These are phyloP conservation scores for Tetranychus piercei DNA, from an alignment of 2,888 invertebrate genomes.

Conservation along the genomic window DNA sequence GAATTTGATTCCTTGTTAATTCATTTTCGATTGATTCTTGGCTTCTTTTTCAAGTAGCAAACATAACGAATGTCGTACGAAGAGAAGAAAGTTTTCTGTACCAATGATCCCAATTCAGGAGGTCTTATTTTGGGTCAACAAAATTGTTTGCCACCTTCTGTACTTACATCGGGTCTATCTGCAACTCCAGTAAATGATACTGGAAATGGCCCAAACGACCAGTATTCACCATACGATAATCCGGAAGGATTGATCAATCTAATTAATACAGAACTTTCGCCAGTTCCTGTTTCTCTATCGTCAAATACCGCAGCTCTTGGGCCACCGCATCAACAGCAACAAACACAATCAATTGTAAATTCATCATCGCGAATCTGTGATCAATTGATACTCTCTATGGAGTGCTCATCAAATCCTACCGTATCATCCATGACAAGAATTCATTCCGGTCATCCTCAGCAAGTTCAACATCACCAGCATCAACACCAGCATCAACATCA, in stretches of 20 bases:
- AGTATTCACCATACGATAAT: neutral
- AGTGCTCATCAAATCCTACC: constrained; percentile 8
- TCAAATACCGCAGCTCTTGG: neutral
- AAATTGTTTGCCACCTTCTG: neutral
- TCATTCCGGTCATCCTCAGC: neutral
- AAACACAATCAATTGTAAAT: neutral
- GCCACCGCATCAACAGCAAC: neutral
- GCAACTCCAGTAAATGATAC: neutral
- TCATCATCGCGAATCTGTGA: constrained; percentile 23
- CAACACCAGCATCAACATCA: neutral
- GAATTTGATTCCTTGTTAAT: too few relatives aligned
- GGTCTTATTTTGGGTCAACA: neutral
- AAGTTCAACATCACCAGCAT: neutral
- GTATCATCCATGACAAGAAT: neutral
- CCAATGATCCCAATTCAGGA: neutral
- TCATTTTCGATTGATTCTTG: neutral
- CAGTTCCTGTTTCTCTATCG: neutral
- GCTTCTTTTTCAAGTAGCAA: neutral
- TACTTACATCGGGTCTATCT: neutral
- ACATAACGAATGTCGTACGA: neutral
- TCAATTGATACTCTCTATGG: constrained; percentile 25
- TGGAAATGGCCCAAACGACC: neutral
- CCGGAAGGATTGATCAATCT: neutral
- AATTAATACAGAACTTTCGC: neutral
- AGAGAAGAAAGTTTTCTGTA: neutral